phyloP scores from a whole-genome alignment of 1,140 invertebrate genomes.

The Philopotamus ludificatus region DNA sequence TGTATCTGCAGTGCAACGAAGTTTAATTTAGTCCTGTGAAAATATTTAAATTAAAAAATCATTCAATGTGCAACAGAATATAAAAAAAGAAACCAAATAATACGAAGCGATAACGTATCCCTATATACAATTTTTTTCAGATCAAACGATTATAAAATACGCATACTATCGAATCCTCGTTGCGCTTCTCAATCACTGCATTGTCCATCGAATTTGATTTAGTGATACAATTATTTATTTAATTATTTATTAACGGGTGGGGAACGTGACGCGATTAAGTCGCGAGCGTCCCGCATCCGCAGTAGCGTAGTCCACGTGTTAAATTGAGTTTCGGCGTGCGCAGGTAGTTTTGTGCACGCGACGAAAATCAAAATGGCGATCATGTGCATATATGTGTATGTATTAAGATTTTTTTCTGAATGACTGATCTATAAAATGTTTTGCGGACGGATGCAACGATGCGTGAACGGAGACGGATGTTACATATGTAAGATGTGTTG shows the following conservation, averaged over 20 bases:
- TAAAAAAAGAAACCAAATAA: background rate
- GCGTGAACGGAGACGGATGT: constrained; percentile 19
- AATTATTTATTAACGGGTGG: constrained; percentile 35
- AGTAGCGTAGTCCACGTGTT: constrained; percentile 17
- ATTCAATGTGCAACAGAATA: background rate
- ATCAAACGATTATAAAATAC: background rate
- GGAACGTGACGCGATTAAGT: background rate
- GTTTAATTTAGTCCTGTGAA: constrained; percentile 59
- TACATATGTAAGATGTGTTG: constrained; percentile 14
- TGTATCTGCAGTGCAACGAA: constrained; percentile 84
- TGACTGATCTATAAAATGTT: constrained; percentile 39
- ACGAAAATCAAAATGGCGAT: too few relatives aligned
- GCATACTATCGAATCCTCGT: background rate
- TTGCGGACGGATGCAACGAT: constrained; percentile 17
- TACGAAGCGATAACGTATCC: too few relatives aligned
- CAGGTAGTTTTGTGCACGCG: background rate
- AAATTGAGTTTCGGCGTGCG: background rate
- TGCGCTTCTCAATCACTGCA: constrained; percentile 3
- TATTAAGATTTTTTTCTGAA: constrained; percentile 27
- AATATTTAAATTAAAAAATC: background rate
- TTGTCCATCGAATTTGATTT: constrained; percentile 29
- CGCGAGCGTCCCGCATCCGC: background rate
- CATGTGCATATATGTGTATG: background rate
- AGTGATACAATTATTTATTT: constrained; percentile 40
- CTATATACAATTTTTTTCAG: background rate